Evolutionary conservation across 2,888 invertebrate species (phyloP).

Genomic region (Nomada goodeniana): DNA sequence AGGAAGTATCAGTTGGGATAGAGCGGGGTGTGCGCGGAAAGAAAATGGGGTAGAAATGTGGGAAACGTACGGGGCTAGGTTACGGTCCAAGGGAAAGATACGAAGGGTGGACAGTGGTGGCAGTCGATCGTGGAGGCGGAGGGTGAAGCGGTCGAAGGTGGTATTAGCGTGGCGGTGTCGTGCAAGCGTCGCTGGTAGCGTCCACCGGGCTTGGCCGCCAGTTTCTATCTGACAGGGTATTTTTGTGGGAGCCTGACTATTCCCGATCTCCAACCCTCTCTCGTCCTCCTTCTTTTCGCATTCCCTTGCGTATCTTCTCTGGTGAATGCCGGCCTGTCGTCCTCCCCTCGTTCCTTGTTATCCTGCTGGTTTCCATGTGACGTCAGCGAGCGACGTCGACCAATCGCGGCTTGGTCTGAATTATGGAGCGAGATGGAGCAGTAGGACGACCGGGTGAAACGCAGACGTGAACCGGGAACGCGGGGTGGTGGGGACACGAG

Average conservation of each 20-base stretch:
- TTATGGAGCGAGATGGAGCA: conserved; percentile 75
- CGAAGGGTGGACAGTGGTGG: conserved; percentile 7
- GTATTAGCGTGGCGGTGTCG: conserved; percentile 46
- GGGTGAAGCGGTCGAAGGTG: conserved; percentile 24
- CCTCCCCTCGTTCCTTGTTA: conserved; percentile 69
- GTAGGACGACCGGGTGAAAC: conserved; percentile 34
- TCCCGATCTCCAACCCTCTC: conserved; percentile 64
- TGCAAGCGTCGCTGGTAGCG: conserved; percentile 43
- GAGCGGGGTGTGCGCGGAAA: not conserved
- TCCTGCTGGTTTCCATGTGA: conserved; percentile 79
- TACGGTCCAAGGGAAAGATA: conserved; percentile 32
- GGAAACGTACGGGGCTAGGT: conserved; percentile 15
- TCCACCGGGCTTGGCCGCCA: conserved; percentile 74
- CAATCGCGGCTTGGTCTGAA: conserved; percentile 78
- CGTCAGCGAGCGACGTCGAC: conserved; percentile 77
- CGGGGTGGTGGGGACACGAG: conserved; percentile 48
- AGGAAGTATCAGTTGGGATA: not conserved
- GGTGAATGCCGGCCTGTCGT: conserved; percentile 29
- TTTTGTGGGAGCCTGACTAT: conserved; percentile 75
- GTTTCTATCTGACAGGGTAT: conserved; percentile 79
- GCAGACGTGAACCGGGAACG: conserved; percentile 53
- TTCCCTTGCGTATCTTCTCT: conserved; percentile 44
- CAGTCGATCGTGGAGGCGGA: conserved; percentile 12
- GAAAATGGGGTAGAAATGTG: conserved; percentile 19
- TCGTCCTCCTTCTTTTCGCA: conserved; percentile 27